Evolutionary conservation across 2,113 vertebrate species (phyloP), one percentile per base, ranked within the genome.

Genomic region (Melanostigma gelatinosum): DNA sequence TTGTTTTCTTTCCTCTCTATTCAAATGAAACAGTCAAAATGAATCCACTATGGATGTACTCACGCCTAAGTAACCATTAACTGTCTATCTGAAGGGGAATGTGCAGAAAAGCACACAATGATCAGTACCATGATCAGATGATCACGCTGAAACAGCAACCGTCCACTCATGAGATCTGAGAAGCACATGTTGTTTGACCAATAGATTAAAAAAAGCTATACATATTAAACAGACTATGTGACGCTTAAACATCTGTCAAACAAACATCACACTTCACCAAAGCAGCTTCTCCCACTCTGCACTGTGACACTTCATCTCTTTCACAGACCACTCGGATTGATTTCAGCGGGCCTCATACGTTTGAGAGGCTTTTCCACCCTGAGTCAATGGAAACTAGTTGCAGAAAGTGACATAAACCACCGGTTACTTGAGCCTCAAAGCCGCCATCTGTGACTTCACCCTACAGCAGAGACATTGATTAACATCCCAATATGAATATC

Each of bases 261-360:
- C 50, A 52, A 52, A 52, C 8, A 22, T 22, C 18, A 52, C 18
- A 52, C 48, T 52, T 52, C 50, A 52, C 16, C 27, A 48, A 20
- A 22, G n/a, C 3, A 60, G 15, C 61, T 71, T 60, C 57, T 60
- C 16, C 57, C 32, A 32, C 13, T 60, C 57, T 3, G 8, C 27
- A 13, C 57, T 60, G 57, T 3, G 29, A 32, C 24, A 8, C 55
- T 77, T 84, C 34, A 62, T 73, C 54, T 73, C 16, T 46, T 8
- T 38, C 4, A 40, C 50, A 9, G 27, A 67, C n/a, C 52, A 15
- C 32, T 18, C 40, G 34, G 22, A 42, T 52, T 85, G 20, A 67
- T 55, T 46, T 63, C 6, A 46, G 2, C 8, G 5, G 6, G 6
- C 16, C 3, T 55, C 20, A n/a, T 0, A 42, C n/a, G 18, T 46